Evolutionary conservation across 2,888 invertebrate genomes (phyloP).

Genomic region (Oscheius myriophilus): DNA sequence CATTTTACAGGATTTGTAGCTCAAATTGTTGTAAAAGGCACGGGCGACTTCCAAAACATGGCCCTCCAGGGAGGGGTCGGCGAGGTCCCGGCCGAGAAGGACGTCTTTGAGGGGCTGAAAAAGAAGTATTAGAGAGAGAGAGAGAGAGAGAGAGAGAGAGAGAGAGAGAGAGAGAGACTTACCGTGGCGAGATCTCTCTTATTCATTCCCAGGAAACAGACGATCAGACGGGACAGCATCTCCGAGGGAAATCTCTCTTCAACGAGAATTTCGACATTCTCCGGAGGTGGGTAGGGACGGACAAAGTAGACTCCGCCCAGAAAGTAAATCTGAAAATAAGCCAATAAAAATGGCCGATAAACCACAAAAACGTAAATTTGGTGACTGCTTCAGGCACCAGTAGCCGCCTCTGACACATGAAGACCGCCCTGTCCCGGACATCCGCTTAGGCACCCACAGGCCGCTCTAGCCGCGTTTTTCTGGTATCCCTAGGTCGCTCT

Average conservation of each 20-base stretch:
- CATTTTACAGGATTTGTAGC: slow-evolving; percentile 21
- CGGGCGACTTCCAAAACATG: slow-evolving; percentile 50
- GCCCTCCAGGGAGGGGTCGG: slow-evolving; percentile 36
- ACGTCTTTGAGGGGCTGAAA: slow-evolving; percentile 43
- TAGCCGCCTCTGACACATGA: too few relatives aligned
- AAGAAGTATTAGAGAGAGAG: neutral
- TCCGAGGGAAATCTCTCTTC: slow-evolving; percentile 29
- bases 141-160: too few relatives aligned
- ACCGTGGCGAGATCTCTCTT: slow-evolving; percentile 33
- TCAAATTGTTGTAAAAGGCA: slow-evolving; percentile 35
- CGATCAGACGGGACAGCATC: slow-evolving; percentile 44
- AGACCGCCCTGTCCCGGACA: too few relatives aligned
- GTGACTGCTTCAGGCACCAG: neutral
- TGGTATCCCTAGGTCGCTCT: too few relatives aligned
- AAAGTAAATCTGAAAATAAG: slow-evolving; percentile 46
- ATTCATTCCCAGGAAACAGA: slow-evolving; percentile 43
- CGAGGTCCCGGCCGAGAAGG: slow-evolving; percentile 40
- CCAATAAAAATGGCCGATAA: neutral
- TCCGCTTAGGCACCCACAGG: too few relatives aligned
- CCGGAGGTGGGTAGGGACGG: slow-evolving; percentile 53
- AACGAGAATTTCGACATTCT: slow-evolving; percentile 34
- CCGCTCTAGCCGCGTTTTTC: too few relatives aligned
- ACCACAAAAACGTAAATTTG: neutral
- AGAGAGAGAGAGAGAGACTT: neutral
- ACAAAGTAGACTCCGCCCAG: slow-evolving; percentile 54